Conservation (phyloP, 2,888 invertebrate species). For the Xestoiulus laeticollis region DNA sequence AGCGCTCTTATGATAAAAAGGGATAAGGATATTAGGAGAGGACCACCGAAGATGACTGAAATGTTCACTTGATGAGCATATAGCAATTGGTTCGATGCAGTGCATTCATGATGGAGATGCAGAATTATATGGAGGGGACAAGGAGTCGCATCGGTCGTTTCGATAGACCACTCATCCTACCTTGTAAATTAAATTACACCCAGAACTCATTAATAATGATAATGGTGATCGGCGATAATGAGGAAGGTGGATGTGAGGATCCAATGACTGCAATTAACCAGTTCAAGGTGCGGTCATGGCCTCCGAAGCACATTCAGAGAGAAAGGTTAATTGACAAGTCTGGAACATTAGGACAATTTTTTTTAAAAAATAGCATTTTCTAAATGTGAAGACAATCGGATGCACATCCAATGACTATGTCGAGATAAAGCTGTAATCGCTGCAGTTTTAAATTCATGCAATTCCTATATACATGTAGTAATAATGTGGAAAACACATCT, state of each 20-base stretch:
- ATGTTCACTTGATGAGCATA: neutral
- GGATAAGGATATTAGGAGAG: constrained; percentile 3
- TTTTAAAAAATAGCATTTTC: too few species aligned
- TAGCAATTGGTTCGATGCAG: constrained; percentile 35
- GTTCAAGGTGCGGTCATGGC: neutral
- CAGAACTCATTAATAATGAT: constrained; percentile 41
- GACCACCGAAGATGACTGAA: constrained; percentile 7
- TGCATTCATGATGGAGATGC: constrained; percentile 13
- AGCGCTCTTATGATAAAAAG: neutral
- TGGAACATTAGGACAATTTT: neutral
- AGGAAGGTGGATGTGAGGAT: neutral
- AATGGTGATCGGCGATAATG: constrained; percentile 35
- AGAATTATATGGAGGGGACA: neutral
- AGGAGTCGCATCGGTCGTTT: neutral
- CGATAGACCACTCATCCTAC: neutral
- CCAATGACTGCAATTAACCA: neutral
- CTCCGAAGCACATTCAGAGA: neutral
- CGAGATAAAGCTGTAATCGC: too few species aligned
- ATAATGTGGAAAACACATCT: too few species aligned
- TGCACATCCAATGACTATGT: too few species aligned
- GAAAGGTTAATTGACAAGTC: neutral
- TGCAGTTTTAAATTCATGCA: too few species aligned
- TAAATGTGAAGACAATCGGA: too few species aligned
- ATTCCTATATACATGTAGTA: too few species aligned
- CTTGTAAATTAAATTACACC: constrained; percentile 38